phyloP scores from a whole-genome alignment of 2,888 invertebrate genomes.

The Parochlus steinenii region DNA sequence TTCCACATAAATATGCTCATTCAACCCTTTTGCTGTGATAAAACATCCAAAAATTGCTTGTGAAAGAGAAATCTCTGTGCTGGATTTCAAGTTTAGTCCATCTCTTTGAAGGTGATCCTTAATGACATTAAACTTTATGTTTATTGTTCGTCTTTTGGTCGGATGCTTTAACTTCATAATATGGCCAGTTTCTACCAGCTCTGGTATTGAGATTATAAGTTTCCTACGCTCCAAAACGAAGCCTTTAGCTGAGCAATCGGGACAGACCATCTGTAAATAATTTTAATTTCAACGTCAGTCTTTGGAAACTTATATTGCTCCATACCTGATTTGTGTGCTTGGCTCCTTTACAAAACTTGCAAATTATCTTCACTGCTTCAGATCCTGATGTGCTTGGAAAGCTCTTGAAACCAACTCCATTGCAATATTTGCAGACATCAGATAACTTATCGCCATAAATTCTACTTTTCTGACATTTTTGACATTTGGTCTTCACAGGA shows the following conservation, averaged over 20 bases:
- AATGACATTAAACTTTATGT: constrained; percentile 20
- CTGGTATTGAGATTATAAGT: constrained; percentile 20
- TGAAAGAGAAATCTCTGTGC: constrained; percentile 22
- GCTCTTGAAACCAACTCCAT: no score
- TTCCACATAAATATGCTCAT: constrained; percentile 21
- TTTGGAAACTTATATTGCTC: no score
- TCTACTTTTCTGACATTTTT: no score
- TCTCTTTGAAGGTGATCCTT: constrained; percentile 22
- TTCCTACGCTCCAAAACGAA: constrained; percentile 18
- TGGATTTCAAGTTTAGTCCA: constrained; percentile 23
- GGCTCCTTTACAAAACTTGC: constrained; percentile 23
- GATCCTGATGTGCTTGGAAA: no score
- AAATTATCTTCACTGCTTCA: constrained; percentile 17
- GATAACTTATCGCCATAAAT: no score
- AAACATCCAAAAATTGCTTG: constrained; percentile 25
- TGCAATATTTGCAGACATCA: no score
- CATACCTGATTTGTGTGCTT: no score
- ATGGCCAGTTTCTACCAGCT: constrained; percentile 22
- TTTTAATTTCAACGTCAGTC: neutral
- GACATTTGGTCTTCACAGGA: no score
- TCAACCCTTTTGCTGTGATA: constrained; percentile 23
- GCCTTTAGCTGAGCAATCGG: constrained; percentile 23
- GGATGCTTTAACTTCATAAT: constrained; percentile 22
- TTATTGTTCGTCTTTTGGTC: constrained; percentile 20
- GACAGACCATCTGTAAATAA: constrained; percentile 20